A percentile compares a stretch with the other conserved stretches of the same genome.
Conservation (phyloP, 92 coral and sea anemone species). For the Montipora capitata region DNA sequence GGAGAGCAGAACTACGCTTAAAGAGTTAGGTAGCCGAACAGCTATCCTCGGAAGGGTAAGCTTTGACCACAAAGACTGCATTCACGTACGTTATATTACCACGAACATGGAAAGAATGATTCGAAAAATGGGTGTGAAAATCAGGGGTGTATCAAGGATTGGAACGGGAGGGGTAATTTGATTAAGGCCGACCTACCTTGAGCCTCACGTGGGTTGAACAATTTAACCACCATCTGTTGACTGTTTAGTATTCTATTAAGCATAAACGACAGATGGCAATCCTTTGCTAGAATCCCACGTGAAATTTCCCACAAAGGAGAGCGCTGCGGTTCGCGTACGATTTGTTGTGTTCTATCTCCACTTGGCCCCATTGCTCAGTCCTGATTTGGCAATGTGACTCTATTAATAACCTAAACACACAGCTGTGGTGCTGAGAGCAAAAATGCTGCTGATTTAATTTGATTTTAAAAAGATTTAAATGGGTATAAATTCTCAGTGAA, state of each 20-base stretch:
- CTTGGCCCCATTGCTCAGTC: conserved; percentile 84
- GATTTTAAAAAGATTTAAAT: conserved; percentile 98
- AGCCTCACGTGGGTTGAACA: conserved; percentile 98
- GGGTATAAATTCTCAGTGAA: conserved; percentile 97
- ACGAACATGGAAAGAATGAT: not conserved
- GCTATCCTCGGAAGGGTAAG: conserved; percentile 27
- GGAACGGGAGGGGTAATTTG: conserved; percentile 90
- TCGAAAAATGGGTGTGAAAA: conserved; percentile 68
- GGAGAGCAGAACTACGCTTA: conserved; percentile 44
- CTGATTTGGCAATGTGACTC: conserved; percentile 90
- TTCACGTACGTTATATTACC: not conserved
- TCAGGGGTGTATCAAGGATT: conserved; percentile 67
- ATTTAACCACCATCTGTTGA: conserved; percentile 99
- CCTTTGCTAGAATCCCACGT: conserved; percentile 99
- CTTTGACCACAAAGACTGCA: conserved; percentile 8
- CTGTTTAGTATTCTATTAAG: conserved; percentile 99
- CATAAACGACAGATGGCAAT: conserved; percentile 99
- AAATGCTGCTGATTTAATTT: conserved; percentile 93
- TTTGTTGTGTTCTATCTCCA: conserved; percentile 81
- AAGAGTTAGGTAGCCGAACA: conserved; percentile 29
- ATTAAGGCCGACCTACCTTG: conserved; percentile 93
- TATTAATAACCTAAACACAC: conserved; percentile 94
- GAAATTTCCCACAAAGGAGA: conserved; percentile 99
- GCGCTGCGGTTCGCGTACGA: conserved; percentile 88
- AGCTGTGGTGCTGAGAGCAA: conserved; percentile 94